Conservation (phyloP, 2,797 vertebrate genomes). For the Liparis tanakae region DNA sequence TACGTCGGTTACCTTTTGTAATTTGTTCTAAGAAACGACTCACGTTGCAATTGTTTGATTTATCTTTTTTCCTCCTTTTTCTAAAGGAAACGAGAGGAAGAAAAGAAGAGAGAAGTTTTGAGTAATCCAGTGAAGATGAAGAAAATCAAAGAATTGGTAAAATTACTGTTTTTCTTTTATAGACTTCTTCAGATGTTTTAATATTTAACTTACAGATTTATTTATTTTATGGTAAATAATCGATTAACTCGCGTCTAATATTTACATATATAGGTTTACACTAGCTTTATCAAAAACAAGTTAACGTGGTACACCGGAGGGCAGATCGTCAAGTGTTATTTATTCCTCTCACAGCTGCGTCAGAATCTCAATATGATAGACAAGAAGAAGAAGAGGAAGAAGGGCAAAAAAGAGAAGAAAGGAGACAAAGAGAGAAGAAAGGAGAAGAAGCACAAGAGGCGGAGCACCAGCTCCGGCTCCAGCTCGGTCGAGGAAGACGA, state of each 20-base stretch:
- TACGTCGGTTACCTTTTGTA: background rate
- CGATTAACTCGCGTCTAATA: background rate
- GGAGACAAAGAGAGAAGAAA: slow-evolving; percentile 86
- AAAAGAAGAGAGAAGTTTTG: slow-evolving; percentile 93
- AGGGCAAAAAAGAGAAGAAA: slow-evolving; percentile 88
- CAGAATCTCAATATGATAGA: slow-evolving; percentile 89
- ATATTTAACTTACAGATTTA: background rate
- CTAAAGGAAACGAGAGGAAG: slow-evolving; percentile 92
- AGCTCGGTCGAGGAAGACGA: slow-evolving; percentile 80
- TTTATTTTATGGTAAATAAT: background rate
- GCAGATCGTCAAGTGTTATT: background rate
- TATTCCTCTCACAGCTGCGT: slow-evolving; percentile 82
- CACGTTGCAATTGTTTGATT: background rate
- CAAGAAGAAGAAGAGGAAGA: slow-evolving; percentile 86
- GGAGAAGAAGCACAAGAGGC: slow-evolving; percentile 85
- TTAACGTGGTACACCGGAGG: background rate
- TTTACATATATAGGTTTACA: background rate
- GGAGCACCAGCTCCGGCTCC: slow-evolving; percentile 75
- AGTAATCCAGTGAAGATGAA: slow-evolving; percentile 98
- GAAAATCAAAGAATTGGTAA: slow-evolving; percentile 94
- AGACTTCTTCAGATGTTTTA: background rate
- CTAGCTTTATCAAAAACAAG: background rate
- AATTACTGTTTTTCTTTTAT: background rate
- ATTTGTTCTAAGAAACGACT: background rate
- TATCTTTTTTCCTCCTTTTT: slow-evolving; percentile 29